Conservation (phyloP, 2,888 invertebrate genomes). For the Zaprionus bogoriensis region DNA sequence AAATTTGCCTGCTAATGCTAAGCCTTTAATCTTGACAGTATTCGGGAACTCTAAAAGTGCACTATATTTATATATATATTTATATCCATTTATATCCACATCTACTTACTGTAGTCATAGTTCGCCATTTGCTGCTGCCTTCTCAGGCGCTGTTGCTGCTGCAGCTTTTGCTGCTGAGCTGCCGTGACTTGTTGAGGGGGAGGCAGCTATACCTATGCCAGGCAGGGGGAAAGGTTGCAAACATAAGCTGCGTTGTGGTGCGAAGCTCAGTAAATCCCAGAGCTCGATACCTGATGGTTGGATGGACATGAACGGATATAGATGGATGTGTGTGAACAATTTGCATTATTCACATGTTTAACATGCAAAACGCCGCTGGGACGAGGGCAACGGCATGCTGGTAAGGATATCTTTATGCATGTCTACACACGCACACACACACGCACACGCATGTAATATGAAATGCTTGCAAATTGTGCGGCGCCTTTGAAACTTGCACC, state of each 20-base stretch:
- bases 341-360: conserved; percentile 76
- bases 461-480: conserved; percentile 27
- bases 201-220: not conserved
- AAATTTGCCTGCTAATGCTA: too few species aligned
- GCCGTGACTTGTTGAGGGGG: not conserved
- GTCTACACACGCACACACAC: conserved; percentile 1
- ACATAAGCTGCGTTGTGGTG: conserved; percentile 58
- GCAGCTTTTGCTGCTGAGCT: not conserved
- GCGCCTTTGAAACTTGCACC: conserved; percentile 25
- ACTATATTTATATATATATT: too few species aligned
- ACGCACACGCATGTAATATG: conserved; percentile 9
- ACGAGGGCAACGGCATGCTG: conserved; percentile 36
- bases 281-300: conserved; percentile 69
- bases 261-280: conserved; percentile 67
- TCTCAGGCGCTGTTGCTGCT: too few species aligned
- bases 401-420: conserved; percentile 21
- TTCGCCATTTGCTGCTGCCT: too few species aligned
- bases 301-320: conserved; percentile 48
- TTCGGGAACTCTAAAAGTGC: too few species aligned
- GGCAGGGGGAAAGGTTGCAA: not conserved
- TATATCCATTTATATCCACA: too few species aligned
- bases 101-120: too few species aligned
- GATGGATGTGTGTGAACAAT: conserved; percentile 58
- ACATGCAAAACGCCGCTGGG: conserved; percentile 72
- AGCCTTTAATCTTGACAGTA: too few species aligned